Conservation (phyloP, 2,113 vertebrate species). For the Mirza zaza region DNA sequence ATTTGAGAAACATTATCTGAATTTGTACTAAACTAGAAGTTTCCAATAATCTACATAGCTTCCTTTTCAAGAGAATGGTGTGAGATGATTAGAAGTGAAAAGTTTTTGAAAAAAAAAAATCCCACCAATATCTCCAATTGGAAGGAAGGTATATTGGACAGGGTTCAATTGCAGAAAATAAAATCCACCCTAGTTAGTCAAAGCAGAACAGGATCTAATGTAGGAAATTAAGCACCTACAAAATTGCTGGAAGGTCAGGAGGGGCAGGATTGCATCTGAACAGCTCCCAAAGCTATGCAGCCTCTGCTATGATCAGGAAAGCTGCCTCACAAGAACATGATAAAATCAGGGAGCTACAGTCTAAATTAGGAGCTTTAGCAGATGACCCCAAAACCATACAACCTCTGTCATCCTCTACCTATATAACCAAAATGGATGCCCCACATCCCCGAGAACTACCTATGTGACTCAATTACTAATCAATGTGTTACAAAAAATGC, state of each 20-base stretch:
- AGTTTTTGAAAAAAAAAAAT: background rate
- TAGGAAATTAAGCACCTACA: conserved; percentile 46
- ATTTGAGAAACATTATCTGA: conserved; percentile 35
- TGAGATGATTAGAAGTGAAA: background rate
- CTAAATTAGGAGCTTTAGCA: background rate
- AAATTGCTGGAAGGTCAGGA: conserved; percentile 11
- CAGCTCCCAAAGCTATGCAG: background rate
- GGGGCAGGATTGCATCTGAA: background rate
- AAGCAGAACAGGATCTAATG: conserved; percentile 40
- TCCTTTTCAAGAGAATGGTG: background rate
- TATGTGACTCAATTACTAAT: background rate
- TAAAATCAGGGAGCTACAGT: background rate
- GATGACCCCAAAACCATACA: background rate
- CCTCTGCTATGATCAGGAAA: background rate
- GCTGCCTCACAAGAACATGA: background rate
- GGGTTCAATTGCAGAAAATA: conserved; percentile 41
- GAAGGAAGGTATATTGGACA: background rate
- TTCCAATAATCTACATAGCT: background rate
- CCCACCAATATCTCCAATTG: conserved; percentile 24
- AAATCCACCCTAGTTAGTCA: conserved; percentile 8
- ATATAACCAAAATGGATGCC: background rate
- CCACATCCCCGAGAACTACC: background rate
- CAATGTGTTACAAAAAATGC: background rate
- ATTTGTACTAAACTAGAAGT: conserved; percentile 42
- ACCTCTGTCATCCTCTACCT: background rate